Conservation (phyloP, 2,888 invertebrate species). For the Drosophila sordidula region DNA sequence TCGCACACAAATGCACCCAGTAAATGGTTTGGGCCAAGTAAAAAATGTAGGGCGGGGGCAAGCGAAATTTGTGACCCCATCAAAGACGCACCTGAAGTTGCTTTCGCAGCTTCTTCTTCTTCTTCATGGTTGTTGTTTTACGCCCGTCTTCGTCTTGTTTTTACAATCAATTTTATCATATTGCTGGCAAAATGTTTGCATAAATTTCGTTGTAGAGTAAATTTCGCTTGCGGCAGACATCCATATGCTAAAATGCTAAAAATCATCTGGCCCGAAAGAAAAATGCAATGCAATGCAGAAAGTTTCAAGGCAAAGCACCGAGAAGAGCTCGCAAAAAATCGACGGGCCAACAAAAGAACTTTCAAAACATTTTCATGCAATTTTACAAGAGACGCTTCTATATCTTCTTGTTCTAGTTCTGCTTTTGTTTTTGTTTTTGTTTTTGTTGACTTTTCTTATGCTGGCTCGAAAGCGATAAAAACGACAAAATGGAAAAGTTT, state of each 20-base stretch:
- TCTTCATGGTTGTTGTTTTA: slow-evolving; percentile 7
- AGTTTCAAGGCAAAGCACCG: slow-evolving; percentile 43
- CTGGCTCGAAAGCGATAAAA: slow-evolving; percentile 47
- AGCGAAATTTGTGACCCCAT: slow-evolving; percentile 4
- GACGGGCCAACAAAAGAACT: slow-evolving; percentile 34
- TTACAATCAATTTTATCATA: slow-evolving; percentile 74
- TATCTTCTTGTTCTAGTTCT: slow-evolving; percentile 14
- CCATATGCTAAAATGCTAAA: slow-evolving; percentile 65
- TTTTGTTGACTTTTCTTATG: slow-evolving; percentile 10
- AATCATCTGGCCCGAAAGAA: slow-evolving; percentile 51
- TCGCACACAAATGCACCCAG: slow-evolving; percentile 43
- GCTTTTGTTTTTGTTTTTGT: slow-evolving; percentile 7
- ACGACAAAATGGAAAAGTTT: slow-evolving; percentile 54
- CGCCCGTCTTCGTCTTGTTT: slow-evolving; percentile 33
- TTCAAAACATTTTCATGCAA: slow-evolving; percentile 49
- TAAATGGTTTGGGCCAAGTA: slow-evolving; percentile 26
- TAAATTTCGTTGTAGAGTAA: slow-evolving; percentile 53
- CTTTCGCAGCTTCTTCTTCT: slow-evolving; percentile 9
- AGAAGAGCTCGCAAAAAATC: slow-evolving; percentile 7
- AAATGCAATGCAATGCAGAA: slow-evolving; percentile 69
- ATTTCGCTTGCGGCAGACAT: slow-evolving; percentile 55
- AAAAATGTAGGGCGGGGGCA: slow-evolving; percentile 4
- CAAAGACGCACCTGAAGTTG: slow-evolving; percentile 29
- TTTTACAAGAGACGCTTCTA: slow-evolving; percentile 53
- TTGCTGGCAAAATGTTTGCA: slow-evolving; percentile 72